Conservation (phyloP, 2,113 vertebrate species). For the Amphiprion percula region DNA sequence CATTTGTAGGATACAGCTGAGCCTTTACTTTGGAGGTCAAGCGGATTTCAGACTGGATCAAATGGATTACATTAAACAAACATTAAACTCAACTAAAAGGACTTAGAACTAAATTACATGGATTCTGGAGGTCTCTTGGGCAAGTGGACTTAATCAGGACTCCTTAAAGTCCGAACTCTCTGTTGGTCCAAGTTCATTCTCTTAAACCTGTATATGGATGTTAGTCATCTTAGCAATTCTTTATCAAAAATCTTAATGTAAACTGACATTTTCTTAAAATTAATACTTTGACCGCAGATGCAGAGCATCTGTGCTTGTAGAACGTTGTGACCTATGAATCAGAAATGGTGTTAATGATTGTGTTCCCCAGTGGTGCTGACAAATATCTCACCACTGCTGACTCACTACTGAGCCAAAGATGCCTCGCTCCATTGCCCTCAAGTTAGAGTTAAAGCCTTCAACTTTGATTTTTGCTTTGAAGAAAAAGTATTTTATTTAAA, state of each 20-base stretch:
- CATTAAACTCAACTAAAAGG: slow-evolving; percentile 10
- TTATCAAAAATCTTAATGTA: neutral
- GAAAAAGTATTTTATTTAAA: slow-evolving; percentile 8
- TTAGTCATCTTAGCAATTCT: slow-evolving; percentile 1
- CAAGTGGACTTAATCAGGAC: slow-evolving; percentile 13
- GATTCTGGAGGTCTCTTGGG: neutral
- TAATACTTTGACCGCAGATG: slow-evolving; percentile 4
- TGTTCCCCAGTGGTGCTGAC: slow-evolving; percentile 45
- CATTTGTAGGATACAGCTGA: slow-evolving; percentile 16
- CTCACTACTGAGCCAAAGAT: slow-evolving; percentile 60
- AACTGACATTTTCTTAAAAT: neutral
- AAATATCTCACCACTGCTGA: slow-evolving; percentile 71
- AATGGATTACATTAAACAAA: slow-evolving; percentile 19
- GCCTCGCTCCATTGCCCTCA: slow-evolving; percentile 25
- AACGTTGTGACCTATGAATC: slow-evolving; percentile 49
- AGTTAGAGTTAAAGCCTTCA: slow-evolving; percentile 15
- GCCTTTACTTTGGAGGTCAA: slow-evolving; percentile 43
- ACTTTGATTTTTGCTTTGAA: neutral
- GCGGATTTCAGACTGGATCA: slow-evolving; percentile 36
- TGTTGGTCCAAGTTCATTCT: neutral
- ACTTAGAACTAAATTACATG: slow-evolving; percentile 8
- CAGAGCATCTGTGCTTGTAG: neutral
- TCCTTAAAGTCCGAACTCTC: neutral
- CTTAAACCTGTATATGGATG: slow-evolving; percentile 2
- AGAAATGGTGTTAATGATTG: slow-evolving; percentile 50